These are phyloP conservation scores for Lithobates pipiens DNA, from an alignment of 2,797 vertebrate species.

Conservation along the genomic window DNA sequence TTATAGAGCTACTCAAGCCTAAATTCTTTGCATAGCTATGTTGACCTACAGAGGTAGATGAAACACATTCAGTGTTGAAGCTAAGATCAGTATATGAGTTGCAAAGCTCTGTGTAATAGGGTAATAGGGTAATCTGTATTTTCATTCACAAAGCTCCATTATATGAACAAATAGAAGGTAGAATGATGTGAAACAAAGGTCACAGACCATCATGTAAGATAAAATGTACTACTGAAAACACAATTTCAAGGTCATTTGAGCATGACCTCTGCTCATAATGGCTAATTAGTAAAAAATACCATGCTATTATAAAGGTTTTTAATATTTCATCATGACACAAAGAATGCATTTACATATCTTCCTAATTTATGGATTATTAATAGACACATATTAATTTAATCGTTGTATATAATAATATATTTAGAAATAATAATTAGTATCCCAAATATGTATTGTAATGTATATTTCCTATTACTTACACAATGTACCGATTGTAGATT, in stretches of 20 bases:
- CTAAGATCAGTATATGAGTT: neutral
- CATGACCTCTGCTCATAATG: conserved; percentile 21
- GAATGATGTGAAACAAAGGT: conserved; percentile 29
- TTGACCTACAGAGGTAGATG: conserved; percentile 44
- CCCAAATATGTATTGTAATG: too few relatives aligned
- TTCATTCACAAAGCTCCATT: conserved; percentile 30
- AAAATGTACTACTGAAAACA: conserved; percentile 36
- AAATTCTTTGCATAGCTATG: conserved; percentile 50
- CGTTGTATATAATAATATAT: too few relatives aligned
- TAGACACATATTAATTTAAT: neutral
- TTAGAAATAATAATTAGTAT: too few relatives aligned
- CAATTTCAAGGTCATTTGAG: conserved; percentile 34
- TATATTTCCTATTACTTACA: too few relatives aligned
- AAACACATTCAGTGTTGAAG: conserved; percentile 12
- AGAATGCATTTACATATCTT: neutral
- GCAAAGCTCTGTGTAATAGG: conserved; percentile 1
- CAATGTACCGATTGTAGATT: too few relatives aligned
- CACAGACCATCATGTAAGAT: conserved; percentile 26
- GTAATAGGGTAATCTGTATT: neutral
- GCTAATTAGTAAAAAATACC: conserved; percentile 14
- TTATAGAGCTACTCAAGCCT: conserved; percentile 2
- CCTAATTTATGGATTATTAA: neutral
- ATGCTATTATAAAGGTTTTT: neutral
- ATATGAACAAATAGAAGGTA: conserved; percentile 5
- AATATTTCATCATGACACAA: neutral